Conservation (phyloP, 2,113 vertebrate species). For the Gavialis gangeticus region DNA sequence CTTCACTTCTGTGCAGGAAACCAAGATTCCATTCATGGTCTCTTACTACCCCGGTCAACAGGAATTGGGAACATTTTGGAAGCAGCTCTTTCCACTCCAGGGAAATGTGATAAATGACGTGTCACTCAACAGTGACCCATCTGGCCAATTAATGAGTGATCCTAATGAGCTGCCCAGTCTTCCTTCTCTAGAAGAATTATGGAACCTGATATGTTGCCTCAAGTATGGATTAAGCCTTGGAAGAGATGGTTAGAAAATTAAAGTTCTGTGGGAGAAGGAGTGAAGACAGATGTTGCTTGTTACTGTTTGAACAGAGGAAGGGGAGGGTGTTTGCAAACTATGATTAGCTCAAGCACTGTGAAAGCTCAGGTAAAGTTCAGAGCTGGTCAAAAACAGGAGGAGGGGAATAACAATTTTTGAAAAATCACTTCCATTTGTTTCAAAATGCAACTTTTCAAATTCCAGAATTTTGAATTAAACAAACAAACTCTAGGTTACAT, state of each 20-base stretch:
- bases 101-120: not conserved
- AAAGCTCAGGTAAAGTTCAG: not conserved
- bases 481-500: not conserved
- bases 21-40: not conserved
- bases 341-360: not conserved
- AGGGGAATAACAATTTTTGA: not conserved
- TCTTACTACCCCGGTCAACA: not conserved
- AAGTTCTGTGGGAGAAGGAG: not conserved
- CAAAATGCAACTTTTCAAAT: not conserved
- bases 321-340: not conserved
- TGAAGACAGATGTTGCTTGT: rapidly evolving
- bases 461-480: not conserved
- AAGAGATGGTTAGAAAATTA: not conserved
- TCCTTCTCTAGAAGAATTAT: not conserved
- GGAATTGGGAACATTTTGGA: not conserved
- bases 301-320: not conserved
- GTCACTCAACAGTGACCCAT: not conserved
- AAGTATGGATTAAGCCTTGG: not conserved
- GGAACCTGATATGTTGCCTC: not conserved
- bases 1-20: not conserved
- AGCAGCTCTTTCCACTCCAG: rapidly evolving
- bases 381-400: not conserved
- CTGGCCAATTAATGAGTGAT: not conserved
- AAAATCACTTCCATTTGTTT: not conserved
- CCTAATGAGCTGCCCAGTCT: not conserved